Evolutionary conservation across 2,113 vertebrate species (phyloP).

Genomic region (Uria aalge): DNA sequence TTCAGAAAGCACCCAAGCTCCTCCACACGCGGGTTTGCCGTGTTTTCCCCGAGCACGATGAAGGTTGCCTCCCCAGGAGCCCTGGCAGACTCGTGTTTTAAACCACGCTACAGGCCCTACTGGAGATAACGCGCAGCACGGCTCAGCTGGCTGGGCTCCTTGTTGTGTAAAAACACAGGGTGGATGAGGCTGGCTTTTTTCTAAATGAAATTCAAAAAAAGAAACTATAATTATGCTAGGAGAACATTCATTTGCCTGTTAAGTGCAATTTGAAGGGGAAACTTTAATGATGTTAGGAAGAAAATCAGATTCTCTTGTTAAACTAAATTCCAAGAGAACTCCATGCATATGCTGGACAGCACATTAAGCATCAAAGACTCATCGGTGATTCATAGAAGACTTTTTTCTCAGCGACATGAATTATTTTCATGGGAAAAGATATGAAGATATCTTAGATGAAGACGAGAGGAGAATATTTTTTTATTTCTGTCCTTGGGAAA

Average conservation of each 20-base stretch:
- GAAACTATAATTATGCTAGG: constrained; percentile 21
- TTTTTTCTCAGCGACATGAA: not conserved
- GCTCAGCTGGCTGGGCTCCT: not conserved
- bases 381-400: not conserved
- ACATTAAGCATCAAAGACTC: constrained; percentile 22
- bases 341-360: not conserved
- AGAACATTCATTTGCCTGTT: constrained; percentile 62
- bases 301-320: constrained; percentile 62
- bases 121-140: not conserved
- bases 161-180: not conserved
- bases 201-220: not conserved
- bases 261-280: constrained; percentile 62
- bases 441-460: constrained; percentile 8
- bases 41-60: not conserved
- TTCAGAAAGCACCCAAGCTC: not conserved
- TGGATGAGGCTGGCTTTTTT: not conserved
- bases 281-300: constrained; percentile 41
- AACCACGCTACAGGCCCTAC: not conserved
- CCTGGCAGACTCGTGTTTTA: not conserved
- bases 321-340: not conserved
- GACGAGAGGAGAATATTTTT: not conserved
- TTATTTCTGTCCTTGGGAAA: constrained; percentile 4
- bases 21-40: rapidly evolving
- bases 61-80: not conserved
- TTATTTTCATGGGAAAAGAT: constrained; percentile 19